These are phyloP conservation scores for Labia minor DNA, from an alignment of 2,888 invertebrate species.

Conservation along the genomic window DNA sequence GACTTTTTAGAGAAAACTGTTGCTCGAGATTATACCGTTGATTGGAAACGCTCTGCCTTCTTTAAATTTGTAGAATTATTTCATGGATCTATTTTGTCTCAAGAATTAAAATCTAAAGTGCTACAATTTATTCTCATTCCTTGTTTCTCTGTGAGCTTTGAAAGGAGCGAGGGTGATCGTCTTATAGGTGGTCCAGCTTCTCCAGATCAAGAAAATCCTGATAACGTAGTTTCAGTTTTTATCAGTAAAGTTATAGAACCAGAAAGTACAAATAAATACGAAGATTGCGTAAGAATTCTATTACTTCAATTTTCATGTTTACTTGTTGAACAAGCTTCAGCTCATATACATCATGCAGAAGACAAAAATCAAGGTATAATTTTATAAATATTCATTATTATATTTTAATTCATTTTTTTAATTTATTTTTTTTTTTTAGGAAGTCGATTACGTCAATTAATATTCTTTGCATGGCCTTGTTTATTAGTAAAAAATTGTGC, in stretches of 20 bases:
- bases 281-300: neutral
- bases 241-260: slow-evolving; percentile 41
- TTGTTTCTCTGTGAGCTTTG: slow-evolving; percentile 43
- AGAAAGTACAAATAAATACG: slow-evolving; percentile 40
- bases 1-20: slow-evolving; percentile 36
- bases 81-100: slow-evolving; percentile 33
- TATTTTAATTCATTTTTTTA: neutral
- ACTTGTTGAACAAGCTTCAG: slow-evolving; percentile 86
- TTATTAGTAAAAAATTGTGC: slow-evolving; percentile 85
- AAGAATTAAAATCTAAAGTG: slow-evolving; percentile 43
- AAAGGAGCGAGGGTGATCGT: slow-evolving; percentile 41
- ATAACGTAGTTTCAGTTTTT: slow-evolving; percentile 44
- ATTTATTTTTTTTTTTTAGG: slow-evolving; percentile 33
- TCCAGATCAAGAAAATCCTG: slow-evolving; percentile 38
- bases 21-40: slow-evolving; percentile 36
- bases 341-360: slow-evolving; percentile 90
- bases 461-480: slow-evolving; percentile 99
- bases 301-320: slow-evolving; percentile 34
- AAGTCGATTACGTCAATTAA: slow-evolving; percentile 78
- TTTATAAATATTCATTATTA: neutral
- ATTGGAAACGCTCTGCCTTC: slow-evolving; percentile 46
- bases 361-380: slow-evolving; percentile 70
- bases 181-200: slow-evolving; percentile 36
- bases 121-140: slow-evolving; percentile 46
- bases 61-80: slow-evolving; percentile 45